These are phyloP conservation scores for Philonicus albiceps DNA, from an alignment of 2,888 invertebrate genomes.

Conservation along the genomic window DNA sequence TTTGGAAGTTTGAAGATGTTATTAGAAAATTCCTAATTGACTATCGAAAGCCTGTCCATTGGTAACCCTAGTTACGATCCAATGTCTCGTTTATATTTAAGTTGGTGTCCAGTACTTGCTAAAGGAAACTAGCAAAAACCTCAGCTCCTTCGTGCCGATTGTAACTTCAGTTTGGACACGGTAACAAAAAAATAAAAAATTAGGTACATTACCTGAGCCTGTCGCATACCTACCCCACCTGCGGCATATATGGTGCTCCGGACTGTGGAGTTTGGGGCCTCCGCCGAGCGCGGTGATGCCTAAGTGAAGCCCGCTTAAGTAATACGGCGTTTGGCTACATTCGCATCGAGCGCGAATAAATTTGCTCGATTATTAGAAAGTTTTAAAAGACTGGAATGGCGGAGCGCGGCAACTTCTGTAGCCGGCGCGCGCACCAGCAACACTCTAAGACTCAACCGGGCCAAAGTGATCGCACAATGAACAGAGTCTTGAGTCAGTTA, in stretches of 20 bases:
- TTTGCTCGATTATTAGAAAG: constrained; percentile 37
- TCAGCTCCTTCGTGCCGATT: background rate
- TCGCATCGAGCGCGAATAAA: constrained; percentile 22
- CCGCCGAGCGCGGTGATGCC: background rate
- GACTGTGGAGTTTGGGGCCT: background rate
- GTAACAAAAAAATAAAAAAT: background rate
- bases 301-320: background rate
- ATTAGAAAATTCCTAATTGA: background rate
- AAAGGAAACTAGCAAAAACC: background rate
- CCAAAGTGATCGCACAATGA: constrained; percentile 29
- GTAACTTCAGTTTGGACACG: background rate
- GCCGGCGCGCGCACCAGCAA: background rate
- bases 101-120: background rate
- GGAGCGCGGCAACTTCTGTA: background rate
- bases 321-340: background rate
- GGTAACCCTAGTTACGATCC: background rate
- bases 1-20: too few species aligned
- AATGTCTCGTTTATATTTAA: background rate
- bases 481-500: constrained; percentile 8
- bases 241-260: background rate
- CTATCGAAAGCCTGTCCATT: background rate
- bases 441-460: constrained; percentile 6
- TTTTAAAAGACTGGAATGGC: constrained; percentile 25
- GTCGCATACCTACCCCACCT: background rate
- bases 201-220: background rate